Evolutionary conservation across 1,140 invertebrate species (phyloP), one percentile per base, ranked within the genome.

Genomic region (Drosophila subobscura): DNA sequence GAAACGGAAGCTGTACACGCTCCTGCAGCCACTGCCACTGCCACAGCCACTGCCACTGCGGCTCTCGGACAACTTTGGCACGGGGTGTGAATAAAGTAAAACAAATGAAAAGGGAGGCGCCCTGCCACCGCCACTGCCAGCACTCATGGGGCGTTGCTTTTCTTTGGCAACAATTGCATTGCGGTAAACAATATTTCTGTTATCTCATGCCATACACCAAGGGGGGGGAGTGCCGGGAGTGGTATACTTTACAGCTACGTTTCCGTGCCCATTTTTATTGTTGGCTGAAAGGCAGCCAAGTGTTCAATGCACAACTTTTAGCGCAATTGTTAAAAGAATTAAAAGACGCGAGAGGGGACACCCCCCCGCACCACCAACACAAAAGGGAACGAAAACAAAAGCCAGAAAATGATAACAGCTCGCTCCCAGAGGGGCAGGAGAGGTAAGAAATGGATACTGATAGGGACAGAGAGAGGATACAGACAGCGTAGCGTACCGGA

Each of bases 241-340:
- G 70, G 77, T 77, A 71, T 85, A 81, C 77, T 85, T 86, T 85
- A 85, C 81, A 80, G 72, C 68, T 45, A 33, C 72, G 73, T 73
- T 80, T 85, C 83, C 80, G 77, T 66, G 61, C 58, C 60, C 49
- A 57, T 70, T 73, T 86, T 80, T 80, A 77, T 80, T 85, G 81
- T 85, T 85, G 77, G 73, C 71, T 73, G 70, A 49, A 65, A 73
- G 74, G 64, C 77, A 81, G 73, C 83, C 49, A 88, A 88, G 77
- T 86, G 81, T 86, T 86, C 83, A 83, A 88, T 88, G 81, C 81
- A 88, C 81, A 86, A 88, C 81, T 86, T 86, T 86, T 88, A 88
- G 81, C 81, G 71, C 81, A 81, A 81, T 85, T 85, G 80, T 85
- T 85, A 86, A 85, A 71, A 86, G 81, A 85, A 85, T 85, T 85